These are phyloP conservation scores for Nomada ferruginata DNA, from an alignment of 2,888 invertebrate genomes.

Conservation along the genomic window DNA sequence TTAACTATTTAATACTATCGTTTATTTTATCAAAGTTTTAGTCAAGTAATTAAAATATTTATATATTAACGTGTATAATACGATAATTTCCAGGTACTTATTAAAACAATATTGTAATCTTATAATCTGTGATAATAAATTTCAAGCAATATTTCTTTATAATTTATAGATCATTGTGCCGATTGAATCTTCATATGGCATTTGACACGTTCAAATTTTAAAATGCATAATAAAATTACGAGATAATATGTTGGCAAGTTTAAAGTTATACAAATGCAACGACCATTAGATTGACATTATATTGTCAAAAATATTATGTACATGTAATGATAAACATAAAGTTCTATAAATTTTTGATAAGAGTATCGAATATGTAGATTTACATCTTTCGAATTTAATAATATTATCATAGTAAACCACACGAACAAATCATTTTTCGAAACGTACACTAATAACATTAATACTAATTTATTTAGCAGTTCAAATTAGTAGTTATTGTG, in stretches of 20 bases:
- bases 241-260: not conserved
- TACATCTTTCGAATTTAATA: conserved; percentile 2
- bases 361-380: not conserved
- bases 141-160: not conserved
- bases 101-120: conserved; percentile 44
- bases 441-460: not conserved
- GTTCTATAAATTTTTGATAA: not conserved
- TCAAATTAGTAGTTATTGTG: too few relatives aligned
- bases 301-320: conserved; percentile 8
- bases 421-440: conserved; percentile 14
- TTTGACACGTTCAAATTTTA: conserved; percentile 3
- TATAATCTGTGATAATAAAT: conserved; percentile 14
- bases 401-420: conserved; percentile 5
- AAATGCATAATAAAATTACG: conserved; percentile 7
- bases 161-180: not conserved
- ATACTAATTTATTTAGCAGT: not conserved
- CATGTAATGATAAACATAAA: conserved; percentile 1
- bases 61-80: conserved; percentile 41
- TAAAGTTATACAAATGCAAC: not conserved
- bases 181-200: conserved; percentile 11
- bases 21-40: conserved; percentile 9
- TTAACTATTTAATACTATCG: conserved; percentile 33
- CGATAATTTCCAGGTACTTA: conserved; percentile 62
- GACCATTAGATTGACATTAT: not conserved
- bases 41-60: conserved; percentile 48